phyloP scores from a whole-genome alignment of 2,888 invertebrate genomes.

The Troglohyphantes excavatus region DNA sequence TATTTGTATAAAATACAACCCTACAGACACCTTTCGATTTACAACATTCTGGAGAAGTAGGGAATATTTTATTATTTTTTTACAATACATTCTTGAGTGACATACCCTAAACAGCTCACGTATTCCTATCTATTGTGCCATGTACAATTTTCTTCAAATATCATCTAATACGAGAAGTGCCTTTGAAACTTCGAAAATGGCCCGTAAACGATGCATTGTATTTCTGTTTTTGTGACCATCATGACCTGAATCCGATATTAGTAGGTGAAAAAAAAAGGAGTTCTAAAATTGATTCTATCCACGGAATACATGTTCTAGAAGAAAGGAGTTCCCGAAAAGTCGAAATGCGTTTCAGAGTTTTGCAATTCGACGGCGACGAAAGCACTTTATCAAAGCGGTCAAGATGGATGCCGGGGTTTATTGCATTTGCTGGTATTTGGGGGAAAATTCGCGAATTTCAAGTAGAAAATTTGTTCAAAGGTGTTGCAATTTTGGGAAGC shows the following conservation, averaged over 20 bases:
- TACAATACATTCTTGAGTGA: neutral
- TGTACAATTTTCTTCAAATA: neutral
- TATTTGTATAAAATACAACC: too few relatives aligned
- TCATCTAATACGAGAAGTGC: neutral
- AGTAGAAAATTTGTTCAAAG: too few relatives aligned
- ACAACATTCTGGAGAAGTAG: too few relatives aligned
- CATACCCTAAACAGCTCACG: neutral
- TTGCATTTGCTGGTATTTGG: neutral
- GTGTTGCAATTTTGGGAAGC: too few relatives aligned
- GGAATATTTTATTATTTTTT: too few relatives aligned
- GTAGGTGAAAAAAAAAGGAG: neutral
- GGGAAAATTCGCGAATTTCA: too few relatives aligned
- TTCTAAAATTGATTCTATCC: neutral
- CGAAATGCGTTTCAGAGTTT: neutral
- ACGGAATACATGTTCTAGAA: neutral
- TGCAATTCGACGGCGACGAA: neutral
- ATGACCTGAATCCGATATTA: neutral
- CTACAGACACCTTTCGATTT: too few relatives aligned
- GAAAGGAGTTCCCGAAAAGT: neutral
- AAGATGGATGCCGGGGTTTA: neutral
- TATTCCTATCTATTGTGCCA: neutral
- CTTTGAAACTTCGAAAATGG: neutral
- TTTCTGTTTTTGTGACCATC: neutral
- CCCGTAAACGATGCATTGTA: neutral
- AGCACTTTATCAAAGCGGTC: constrained; percentile 1